Evolutionary conservation across 2,888 invertebrate genomes (phyloP).

Genomic region (Glaucopsyche alexis): DNA sequence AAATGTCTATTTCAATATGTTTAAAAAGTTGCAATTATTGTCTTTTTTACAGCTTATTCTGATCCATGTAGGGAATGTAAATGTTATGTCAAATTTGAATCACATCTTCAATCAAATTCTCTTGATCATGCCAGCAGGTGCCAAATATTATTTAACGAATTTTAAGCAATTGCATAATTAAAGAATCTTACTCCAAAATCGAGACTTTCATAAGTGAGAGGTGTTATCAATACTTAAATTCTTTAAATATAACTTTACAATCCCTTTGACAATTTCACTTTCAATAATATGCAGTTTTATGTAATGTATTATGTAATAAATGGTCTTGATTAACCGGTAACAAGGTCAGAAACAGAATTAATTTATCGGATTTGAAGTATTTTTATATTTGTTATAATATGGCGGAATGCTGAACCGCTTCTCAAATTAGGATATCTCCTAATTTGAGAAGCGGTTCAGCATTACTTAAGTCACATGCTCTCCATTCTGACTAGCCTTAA

Average conservation of each 20-base stretch:
- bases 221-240: background rate
- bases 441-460: too few species aligned
- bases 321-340: background rate
- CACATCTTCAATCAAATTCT: too few species aligned
- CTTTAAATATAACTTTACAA: background rate
- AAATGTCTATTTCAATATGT: too few species aligned
- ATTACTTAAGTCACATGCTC: too few species aligned
- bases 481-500: too few species aligned
- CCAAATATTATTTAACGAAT: background rate
- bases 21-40: too few species aligned
- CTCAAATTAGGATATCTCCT: too few species aligned
- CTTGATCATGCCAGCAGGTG: too few species aligned
- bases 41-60: too few species aligned
- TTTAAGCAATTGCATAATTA: background rate
- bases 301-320: conserved; percentile 2
- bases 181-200: background rate
- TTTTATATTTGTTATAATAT: background rate
- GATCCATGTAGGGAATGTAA: too few species aligned
- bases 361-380: background rate
- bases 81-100: too few species aligned
- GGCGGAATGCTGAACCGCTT: too few species aligned
- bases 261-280: conserved; percentile 1
- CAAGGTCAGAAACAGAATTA: background rate
- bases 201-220: background rate
- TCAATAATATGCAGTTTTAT: background rate